Evolutionary conservation across 2,113 vertebrate genomes (phyloP), one percentile per base, ranked within the genome.

Genomic region (Leucoraja erinaceus): DNA sequence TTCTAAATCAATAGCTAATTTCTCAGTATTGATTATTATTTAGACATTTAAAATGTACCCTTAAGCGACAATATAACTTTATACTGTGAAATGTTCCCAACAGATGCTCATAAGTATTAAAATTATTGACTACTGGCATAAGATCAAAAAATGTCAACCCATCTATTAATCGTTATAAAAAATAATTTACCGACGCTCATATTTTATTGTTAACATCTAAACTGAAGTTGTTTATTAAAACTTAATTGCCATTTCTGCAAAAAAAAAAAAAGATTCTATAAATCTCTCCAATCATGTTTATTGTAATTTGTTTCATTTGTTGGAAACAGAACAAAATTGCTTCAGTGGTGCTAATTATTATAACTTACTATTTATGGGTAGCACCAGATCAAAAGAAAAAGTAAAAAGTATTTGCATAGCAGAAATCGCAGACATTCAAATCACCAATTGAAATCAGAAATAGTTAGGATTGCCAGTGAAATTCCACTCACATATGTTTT

Each of bases 1-100:
- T 98, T 97, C 97, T 96, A 95, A 96, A 97, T 99, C 98, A 97
- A 99, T 99, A 99, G 96, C 96, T 98, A 98, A 99, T 99, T 99
- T 99, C 95, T 96, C 96, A 96, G 95, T 97, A 98, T 98, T 97
- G 97, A 99, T 98, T 98, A 97, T 95, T 96, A 95, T 97, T 98
- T 97, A 97, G 96, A 96, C 97, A 97, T 98, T 98, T 98, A 96
- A 97, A 97, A 97, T 95, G 94, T 96, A 95, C 96, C 97, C 96
- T 95, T 96, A 95, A 97, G 97, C 96, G 96, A 96, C 95, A 97
- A 95, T 94, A 96, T 96, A 96, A 96, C 94, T 96, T 97, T 96
- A 95, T 94, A 95, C 38, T 47, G 38, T 47, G 93, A 94, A 94
- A 94, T 95, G 93, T 95, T 96, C 96, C 96, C 96, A 94, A 95